These are phyloP conservation scores for Chrysolina oricalcia DNA, from an alignment of 2,888 invertebrate genomes.

Conservation along the genomic window DNA sequence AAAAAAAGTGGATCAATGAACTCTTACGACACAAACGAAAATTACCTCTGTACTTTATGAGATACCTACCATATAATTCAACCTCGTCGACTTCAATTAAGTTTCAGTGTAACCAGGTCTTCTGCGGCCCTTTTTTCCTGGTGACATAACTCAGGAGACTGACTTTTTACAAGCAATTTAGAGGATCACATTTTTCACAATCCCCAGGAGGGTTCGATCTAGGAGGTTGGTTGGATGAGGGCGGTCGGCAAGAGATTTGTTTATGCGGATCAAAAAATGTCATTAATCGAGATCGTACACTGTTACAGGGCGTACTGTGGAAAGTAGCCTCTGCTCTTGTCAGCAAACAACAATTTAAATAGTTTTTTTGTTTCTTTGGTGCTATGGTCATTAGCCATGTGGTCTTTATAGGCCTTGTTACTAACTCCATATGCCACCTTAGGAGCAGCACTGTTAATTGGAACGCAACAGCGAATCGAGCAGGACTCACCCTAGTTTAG, in stretches of 20 bases:
- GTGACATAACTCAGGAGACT: constrained; percentile 45
- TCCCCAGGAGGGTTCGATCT: constrained; percentile 46
- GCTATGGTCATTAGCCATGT: too few relatives aligned
- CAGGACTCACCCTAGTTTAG: too few relatives aligned
- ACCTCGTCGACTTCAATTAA: constrained; percentile 39
- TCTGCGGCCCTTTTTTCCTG: constrained; percentile 40
- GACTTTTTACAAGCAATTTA: constrained; percentile 51
- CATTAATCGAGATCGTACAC: not conserved
- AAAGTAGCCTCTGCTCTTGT: too few relatives aligned
- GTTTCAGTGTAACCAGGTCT: constrained; percentile 43
- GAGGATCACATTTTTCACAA: constrained; percentile 40
- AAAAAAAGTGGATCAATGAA: constrained; percentile 12
- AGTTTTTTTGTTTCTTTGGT: too few relatives aligned
- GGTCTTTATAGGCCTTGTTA: too few relatives aligned
- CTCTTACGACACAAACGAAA: constrained; percentile 9
- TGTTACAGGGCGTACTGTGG: not conserved
- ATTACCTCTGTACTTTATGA: constrained; percentile 6
- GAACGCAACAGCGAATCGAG: too few relatives aligned
- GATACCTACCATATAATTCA: constrained; percentile 22
- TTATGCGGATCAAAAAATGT: constrained; percentile 35
- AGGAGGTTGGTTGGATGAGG: constrained; percentile 39
- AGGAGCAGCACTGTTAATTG: too few relatives aligned
- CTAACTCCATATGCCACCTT: too few relatives aligned
- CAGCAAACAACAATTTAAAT: too few relatives aligned
- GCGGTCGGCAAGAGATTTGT: constrained; percentile 43